Conservation (phyloP, 1,140 invertebrate species). For the Brachystomella parvula region DNA sequence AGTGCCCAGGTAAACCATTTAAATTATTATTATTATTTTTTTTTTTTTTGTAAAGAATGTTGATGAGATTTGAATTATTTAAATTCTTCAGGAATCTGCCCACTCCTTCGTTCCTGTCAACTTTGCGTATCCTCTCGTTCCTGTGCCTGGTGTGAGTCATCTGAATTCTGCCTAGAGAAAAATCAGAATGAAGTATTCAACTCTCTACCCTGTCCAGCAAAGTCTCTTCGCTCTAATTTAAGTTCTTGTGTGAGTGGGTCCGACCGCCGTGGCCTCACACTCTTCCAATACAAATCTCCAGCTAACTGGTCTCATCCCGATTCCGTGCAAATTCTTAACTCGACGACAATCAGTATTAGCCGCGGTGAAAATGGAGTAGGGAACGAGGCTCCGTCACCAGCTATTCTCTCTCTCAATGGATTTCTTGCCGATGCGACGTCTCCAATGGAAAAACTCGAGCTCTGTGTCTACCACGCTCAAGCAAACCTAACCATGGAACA, state of each 20-base stretch:
- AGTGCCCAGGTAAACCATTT: too few species aligned
- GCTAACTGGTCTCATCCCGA: constrained; percentile 70
- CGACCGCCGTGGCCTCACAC: too few species aligned
- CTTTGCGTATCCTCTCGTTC: constrained; percentile 56
- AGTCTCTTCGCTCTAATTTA: too few species aligned
- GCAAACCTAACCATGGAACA: constrained; percentile 28
- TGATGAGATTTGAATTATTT: too few species aligned
- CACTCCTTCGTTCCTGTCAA: constrained; percentile 74
- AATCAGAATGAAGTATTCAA: too few species aligned
- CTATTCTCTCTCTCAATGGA: constrained; percentile 19
- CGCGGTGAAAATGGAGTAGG: neutral
- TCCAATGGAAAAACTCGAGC: constrained; percentile 26
- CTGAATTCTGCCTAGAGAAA: constrained; percentile 22
- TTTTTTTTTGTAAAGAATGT: too few species aligned
- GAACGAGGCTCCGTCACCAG: constrained; percentile 4
- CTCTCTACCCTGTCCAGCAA: too few species aligned
- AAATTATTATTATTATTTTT: too few species aligned
- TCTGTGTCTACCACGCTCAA: constrained; percentile 27
- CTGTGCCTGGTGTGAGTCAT: constrained; percentile 30
- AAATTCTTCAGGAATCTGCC: too few species aligned
- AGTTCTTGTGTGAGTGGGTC: too few species aligned
- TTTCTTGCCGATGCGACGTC: constrained; percentile 12
- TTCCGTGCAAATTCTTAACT: constrained; percentile 26
- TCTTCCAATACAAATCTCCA: constrained; percentile 69
- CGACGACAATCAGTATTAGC: constrained; percentile 19